Evolutionary conservation across 2,113 vertebrate genomes (phyloP).

Genomic region (Australoheros scitulus): DNA sequence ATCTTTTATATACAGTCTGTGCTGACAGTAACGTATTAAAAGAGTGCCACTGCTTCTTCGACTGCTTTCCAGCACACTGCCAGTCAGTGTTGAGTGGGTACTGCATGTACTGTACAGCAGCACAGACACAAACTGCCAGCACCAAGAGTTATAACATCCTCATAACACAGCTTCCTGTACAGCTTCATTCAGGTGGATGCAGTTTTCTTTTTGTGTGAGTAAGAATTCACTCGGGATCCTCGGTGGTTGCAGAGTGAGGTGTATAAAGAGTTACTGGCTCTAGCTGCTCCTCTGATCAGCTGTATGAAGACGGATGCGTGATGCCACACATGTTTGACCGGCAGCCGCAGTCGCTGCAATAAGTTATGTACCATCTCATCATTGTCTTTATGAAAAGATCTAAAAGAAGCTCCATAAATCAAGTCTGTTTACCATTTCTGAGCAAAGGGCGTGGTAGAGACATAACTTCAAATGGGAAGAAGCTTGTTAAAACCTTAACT

Average conservation of each 20-base stretch:
- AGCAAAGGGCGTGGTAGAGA: not conserved
- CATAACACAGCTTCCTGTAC: not conserved
- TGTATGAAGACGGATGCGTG: not conserved
- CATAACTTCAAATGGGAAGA: not conserved
- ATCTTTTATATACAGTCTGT: constrained; percentile 1
- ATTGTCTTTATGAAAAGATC: not conserved
- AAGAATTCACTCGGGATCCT: not conserved
- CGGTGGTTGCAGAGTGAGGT: fast-evolving
- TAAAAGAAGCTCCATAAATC: not conserved
- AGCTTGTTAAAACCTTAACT: not conserved
- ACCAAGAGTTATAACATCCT: not conserved
- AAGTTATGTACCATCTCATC: not conserved
- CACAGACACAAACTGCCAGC: not conserved
- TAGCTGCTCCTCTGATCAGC: not conserved
- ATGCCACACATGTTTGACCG: not conserved
- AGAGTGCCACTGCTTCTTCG: not conserved
- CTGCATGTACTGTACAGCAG: not conserved
- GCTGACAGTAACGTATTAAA: not conserved
- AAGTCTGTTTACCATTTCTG: not conserved
- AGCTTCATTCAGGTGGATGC: not conserved
- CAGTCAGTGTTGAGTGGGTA: not conserved
- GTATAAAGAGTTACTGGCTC: not conserved
- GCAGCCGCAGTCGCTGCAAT: not conserved
- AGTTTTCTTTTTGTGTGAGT: not conserved
- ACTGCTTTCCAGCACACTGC: not conserved